Conservation (phyloP, 2,888 invertebrate genomes). For the Ichneumoninae sp. region DNA sequence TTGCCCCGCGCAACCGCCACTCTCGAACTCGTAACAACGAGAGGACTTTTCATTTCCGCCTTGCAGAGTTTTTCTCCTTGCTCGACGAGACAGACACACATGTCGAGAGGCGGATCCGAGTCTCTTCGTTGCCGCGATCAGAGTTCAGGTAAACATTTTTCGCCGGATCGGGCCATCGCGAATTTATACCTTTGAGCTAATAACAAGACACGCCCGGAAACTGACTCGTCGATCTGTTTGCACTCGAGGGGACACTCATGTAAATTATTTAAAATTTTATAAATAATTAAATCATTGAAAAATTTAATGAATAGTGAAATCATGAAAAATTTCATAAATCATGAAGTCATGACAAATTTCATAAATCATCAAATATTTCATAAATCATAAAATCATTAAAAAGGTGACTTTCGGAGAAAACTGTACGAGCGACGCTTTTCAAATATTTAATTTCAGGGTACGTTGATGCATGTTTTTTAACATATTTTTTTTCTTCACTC, state of each 20-base stretch:
- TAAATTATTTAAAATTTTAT: background rate
- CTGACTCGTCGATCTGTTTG: background rate
- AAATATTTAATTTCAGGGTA: background rate
- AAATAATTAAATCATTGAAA: too few species aligned
- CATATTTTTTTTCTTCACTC: background rate
- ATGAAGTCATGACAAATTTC: background rate
- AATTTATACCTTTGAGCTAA: too few species aligned
- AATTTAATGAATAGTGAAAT: too few species aligned
- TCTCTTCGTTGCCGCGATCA: background rate
- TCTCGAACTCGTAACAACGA: slow-evolving; percentile 41
- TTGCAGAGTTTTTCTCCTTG: slow-evolving; percentile 50
- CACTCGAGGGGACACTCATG: background rate
- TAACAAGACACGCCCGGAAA: background rate
- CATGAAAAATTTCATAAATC: too few species aligned
- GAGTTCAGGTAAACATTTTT: slow-evolving; percentile 2
- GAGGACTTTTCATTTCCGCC: slow-evolving; percentile 63
- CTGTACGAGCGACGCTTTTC: background rate
- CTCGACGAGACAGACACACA: slow-evolving; percentile 20
- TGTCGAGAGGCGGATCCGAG: background rate
- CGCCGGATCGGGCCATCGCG: background rate
- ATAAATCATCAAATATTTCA: too few species aligned
- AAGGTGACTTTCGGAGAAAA: background rate
- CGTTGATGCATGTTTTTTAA: background rate
- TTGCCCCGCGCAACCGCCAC: slow-evolving; percentile 25
- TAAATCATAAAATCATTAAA: background rate